Evolutionary conservation across 35 echinoderm and acorn worm genomes (phyloP).

Genomic region (Holothuria glaberrima): DNA sequence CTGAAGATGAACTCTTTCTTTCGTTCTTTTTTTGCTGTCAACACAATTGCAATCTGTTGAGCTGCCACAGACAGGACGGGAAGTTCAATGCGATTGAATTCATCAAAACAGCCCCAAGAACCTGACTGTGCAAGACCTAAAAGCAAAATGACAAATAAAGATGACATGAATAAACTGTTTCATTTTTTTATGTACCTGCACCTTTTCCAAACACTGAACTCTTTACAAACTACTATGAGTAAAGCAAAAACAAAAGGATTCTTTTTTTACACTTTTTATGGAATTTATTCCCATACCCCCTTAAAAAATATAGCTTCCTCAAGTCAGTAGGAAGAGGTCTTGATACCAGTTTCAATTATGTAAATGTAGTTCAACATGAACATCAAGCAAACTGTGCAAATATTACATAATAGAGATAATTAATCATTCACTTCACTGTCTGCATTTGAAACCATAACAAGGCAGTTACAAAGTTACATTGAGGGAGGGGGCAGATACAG

Average conservation of each 20-base stretch:
- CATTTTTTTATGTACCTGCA: background rate
- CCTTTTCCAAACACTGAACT: background rate
- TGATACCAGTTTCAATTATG: too few relatives aligned
- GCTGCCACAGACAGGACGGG: slow-evolving; percentile 96
- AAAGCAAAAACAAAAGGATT: background rate
- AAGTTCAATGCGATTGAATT: slow-evolving; percentile 97
- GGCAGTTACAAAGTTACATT: too few relatives aligned
- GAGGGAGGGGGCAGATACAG: too few relatives aligned
- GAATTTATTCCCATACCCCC: background rate
- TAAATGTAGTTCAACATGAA: too few relatives aligned
- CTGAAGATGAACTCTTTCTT: slow-evolving; percentile 95
- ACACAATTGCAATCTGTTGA: slow-evolving; percentile 97
- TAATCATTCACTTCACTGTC: too few relatives aligned
- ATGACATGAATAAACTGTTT: background rate
- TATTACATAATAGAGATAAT: too few relatives aligned
- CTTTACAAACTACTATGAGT: background rate
- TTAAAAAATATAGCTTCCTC: too few relatives aligned
- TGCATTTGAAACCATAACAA: too few relatives aligned
- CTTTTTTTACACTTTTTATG: background rate
- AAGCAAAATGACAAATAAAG: background rate
- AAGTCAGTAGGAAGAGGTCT: too few relatives aligned
- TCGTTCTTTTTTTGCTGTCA: slow-evolving; percentile 93
- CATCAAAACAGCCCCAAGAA: slow-evolving; percentile 97
- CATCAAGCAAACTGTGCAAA: too few relatives aligned
- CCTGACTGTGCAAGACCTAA: slow-evolving; percentile 96